Conservation (phyloP, 2,888 invertebrate species). For the Athalia cordata region DNA sequence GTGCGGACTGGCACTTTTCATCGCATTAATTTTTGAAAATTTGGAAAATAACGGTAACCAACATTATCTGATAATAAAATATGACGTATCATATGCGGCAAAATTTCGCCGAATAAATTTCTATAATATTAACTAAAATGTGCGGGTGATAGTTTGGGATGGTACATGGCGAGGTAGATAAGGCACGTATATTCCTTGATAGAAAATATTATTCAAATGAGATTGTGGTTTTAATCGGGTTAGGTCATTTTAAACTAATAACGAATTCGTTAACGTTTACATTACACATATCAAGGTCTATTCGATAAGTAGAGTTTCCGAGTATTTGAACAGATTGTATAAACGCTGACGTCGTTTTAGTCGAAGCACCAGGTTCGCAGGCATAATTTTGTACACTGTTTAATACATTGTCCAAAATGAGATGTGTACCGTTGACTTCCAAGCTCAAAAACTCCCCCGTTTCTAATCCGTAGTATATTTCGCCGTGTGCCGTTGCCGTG, state of each 20-base stretch:
- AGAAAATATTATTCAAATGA: too few species aligned
- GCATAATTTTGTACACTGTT: slow-evolving; percentile 27
- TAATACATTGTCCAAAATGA: slow-evolving; percentile 48
- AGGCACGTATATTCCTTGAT: too few species aligned
- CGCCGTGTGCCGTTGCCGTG: slow-evolving; percentile 52
- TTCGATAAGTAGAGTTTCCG: slow-evolving; percentile 38
- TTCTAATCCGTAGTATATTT: slow-evolving; percentile 54
- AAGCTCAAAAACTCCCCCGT: slow-evolving; percentile 48
- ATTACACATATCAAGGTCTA: slow-evolving; percentile 47
- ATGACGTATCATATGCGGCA: too few species aligned
- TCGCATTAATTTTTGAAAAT: too few species aligned
- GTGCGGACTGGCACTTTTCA: too few species aligned
- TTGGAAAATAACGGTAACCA: too few species aligned
- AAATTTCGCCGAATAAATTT: too few species aligned
- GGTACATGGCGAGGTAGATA: too few species aligned
- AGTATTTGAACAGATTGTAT: slow-evolving; percentile 50
- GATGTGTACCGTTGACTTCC: slow-evolving; percentile 28
- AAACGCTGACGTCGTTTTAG: slow-evolving; percentile 35
- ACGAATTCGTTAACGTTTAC: background rate
- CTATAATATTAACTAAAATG: too few species aligned
- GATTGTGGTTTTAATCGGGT: too few species aligned
- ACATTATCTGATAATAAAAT: too few species aligned
- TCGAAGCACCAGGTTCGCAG: slow-evolving; percentile 29
- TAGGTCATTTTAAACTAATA: slow-evolving; percentile 15
- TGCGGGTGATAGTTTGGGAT: too few species aligned